Conservation (phyloP, 1,140 invertebrate genomes). For the Apocrypta bakeri region DNA sequence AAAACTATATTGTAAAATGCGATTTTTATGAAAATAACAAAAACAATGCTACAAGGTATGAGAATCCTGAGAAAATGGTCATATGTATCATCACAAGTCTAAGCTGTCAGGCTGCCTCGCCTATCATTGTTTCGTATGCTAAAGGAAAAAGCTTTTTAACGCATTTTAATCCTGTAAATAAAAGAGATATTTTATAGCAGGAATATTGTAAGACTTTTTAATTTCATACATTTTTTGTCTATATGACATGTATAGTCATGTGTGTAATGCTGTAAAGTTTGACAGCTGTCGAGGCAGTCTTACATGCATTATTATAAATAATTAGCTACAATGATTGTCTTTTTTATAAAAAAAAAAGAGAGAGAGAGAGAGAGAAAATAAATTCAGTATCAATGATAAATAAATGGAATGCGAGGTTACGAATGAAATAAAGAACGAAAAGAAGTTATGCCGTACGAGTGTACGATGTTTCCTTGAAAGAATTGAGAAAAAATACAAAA, state of each 20-base stretch:
- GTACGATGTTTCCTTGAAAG: constrained; percentile 33
- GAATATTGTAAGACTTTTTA: constrained; percentile 36
- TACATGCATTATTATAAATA: constrained; percentile 41
- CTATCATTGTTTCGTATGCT: constrained; percentile 43
- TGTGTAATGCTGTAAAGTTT: constrained; percentile 34
- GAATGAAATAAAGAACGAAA: constrained; percentile 33
- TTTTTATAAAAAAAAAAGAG: constrained; percentile 50
- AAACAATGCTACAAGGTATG: constrained; percentile 30
- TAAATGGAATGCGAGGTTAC: constrained; percentile 34
- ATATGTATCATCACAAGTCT: constrained; percentile 31
- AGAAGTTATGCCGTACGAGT: constrained; percentile 9
- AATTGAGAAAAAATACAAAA: constrained; percentile 42
- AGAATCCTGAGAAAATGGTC: constrained; percentile 45
- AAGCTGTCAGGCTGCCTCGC: constrained; percentile 49
- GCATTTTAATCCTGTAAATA: constrained; percentile 52
- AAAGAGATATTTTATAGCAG: constrained; percentile 52
- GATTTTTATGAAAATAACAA: constrained; percentile 46
- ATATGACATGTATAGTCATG: constrained; percentile 35
- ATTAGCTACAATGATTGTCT: constrained; percentile 17
- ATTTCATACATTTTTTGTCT: constrained; percentile 25
- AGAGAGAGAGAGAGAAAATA: constrained; percentile 21
- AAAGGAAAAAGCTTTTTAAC: constrained; percentile 43
- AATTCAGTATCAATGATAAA: constrained; percentile 30
- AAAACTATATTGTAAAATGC: constrained; percentile 46
- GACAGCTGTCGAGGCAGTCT: constrained; percentile 35